Percentiles rank a stretch among this genome's conserved stretches.
Conservation (phyloP, 2,113 vertebrate genomes). For the Cyprinus carpio region DNA sequence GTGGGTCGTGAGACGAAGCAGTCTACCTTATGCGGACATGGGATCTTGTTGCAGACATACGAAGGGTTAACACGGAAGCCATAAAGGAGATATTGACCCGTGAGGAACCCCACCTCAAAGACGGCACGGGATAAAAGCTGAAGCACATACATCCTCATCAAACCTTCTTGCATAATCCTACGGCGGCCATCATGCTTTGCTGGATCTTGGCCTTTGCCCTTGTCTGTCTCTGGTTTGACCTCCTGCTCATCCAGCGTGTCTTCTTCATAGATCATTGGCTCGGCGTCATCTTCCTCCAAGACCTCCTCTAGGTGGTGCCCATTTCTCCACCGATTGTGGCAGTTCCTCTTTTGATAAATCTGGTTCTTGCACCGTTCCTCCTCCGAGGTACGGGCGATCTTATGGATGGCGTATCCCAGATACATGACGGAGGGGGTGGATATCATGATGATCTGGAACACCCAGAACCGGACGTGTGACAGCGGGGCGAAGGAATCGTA, state of each 20-base stretch:
- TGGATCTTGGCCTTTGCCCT: conserved; percentile 50
- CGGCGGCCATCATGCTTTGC: conserved; percentile 88
- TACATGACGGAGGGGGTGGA: conserved; percentile 97
- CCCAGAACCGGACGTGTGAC: conserved; percentile 97
- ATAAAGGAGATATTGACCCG: conserved; percentile 94
- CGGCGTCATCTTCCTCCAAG: conserved; percentile 80
- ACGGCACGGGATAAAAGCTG: conserved; percentile 91
- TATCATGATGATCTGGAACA: conserved; percentile 99
- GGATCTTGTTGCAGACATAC: conserved; percentile 85
- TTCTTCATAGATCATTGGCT: conserved; percentile 90
- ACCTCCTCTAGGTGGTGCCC: conserved; percentile 77
- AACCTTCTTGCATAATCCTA: conserved; percentile 90
- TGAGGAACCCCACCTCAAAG: conserved; percentile 91
- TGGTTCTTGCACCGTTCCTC: conserved; percentile 76
- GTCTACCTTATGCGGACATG: conserved; percentile 92
- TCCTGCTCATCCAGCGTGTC: conserved; percentile 38
- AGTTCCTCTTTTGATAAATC: conserved; percentile 71
- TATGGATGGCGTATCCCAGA: conserved; percentile 96
- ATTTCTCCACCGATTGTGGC: conserved; percentile 78
- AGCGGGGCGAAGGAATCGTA: conserved; percentile 96
- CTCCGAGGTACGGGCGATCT: conserved; percentile 85
- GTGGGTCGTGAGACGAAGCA: conserved; percentile 96
- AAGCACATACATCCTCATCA: conserved; percentile 95
- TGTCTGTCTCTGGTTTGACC: conserved; percentile 68
- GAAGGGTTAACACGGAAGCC: conserved; percentile 89